Conservation (phyloP, 30 jellyfish, hydroid and myxozoan genomes). For the Rhopilema esculentum region DNA sequence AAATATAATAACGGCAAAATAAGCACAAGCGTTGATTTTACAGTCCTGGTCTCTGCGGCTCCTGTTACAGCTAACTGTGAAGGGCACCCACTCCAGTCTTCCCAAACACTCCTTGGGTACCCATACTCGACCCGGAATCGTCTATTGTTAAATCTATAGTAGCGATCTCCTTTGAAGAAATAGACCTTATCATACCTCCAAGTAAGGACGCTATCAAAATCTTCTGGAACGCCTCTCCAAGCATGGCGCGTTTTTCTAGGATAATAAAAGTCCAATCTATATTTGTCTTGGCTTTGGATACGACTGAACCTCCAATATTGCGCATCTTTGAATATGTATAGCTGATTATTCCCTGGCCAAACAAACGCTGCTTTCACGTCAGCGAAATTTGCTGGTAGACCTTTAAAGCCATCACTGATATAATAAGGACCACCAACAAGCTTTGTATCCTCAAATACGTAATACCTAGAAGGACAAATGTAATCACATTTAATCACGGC, state of each 20-base stretch:
- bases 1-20: neutral
- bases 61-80: constrained; percentile 38
- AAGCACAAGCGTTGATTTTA: neutral
- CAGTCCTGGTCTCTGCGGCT: neutral
- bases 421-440: constrained; percentile 54
- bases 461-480: constrained; percentile 56
- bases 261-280: constrained; percentile 63
- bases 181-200: constrained; percentile 91
- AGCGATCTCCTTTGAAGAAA: constrained; percentile 77
- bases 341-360: constrained; percentile 74
- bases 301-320: constrained; percentile 73
- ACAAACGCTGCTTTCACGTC: constrained; percentile 76
- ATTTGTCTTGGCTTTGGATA: constrained; percentile 26
- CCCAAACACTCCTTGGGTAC: constrained; percentile 68
- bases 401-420: constrained; percentile 79
- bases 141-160: constrained; percentile 65
- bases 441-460: constrained; percentile 55
- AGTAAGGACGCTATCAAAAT: constrained; percentile 80
- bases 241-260: constrained; percentile 66
- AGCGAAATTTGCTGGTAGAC: constrained; percentile 75
- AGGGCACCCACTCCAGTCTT: constrained; percentile 76
- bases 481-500: too few species aligned
- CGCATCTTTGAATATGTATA: constrained; percentile 75
- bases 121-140: constrained; percentile 39
- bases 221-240: constrained; percentile 88